These are phyloP conservation scores for Danaus plexippus DNA, from an alignment of 1,140 invertebrate genomes.

Conservation along the genomic window DNA sequence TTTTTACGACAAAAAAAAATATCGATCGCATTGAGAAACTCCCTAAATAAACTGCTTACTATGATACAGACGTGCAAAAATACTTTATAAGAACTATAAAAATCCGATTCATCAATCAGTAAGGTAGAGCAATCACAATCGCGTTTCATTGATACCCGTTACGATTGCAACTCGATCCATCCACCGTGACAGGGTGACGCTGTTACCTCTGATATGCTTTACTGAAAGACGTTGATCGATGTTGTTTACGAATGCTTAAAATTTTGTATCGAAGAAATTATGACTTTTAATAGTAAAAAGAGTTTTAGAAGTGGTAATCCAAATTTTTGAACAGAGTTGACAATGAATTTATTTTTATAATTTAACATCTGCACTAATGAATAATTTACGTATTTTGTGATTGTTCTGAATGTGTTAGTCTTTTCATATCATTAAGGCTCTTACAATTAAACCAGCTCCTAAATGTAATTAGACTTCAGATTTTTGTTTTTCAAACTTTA, in stretches of 20 bases:
- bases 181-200: constrained; percentile 32
- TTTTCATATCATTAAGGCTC: no score
- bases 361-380: no score
- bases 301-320: no score
- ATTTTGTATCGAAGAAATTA: constrained; percentile 10
- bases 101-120: constrained; percentile 15
- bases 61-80: no score
- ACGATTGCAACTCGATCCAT: constrained; percentile 44
- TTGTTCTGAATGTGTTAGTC: no score
- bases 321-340: no score
- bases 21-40: neutral
- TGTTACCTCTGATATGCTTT: constrained; percentile 34
- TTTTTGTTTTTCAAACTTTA: no score
- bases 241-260: constrained; percentile 23
- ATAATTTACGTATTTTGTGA: no score
- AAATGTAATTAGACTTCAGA: no score
- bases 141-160: constrained; percentile 35
- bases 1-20: neutral
- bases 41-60: no score
- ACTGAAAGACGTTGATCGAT: constrained; percentile 51
- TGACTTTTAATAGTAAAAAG: constrained; percentile 1
- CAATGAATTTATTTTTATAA: no score
- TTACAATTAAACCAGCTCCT: no score
- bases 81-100: constrained; percentile 3
- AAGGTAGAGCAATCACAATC: constrained; percentile 34